Evolutionary conservation across 1,140 invertebrate species (phyloP), one percentile per base, ranked within the genome.

Genomic region (Hycleus cichorii): DNA sequence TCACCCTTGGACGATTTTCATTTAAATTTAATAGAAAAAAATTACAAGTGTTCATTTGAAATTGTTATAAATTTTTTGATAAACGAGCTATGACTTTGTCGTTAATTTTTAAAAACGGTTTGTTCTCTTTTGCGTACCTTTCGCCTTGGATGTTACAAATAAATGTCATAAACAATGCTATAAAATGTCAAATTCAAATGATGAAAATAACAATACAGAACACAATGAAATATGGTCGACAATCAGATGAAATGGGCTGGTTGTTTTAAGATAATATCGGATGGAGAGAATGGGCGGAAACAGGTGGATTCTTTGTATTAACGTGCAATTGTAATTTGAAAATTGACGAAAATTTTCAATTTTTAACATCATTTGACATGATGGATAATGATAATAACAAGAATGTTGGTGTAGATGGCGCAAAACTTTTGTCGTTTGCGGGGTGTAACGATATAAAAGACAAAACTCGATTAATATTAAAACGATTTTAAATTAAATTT

Each of bases 121-220:
- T 18, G 18, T 1, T 18, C 18, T 18, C 18, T 18, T 18, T 18
- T 18, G 18, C 18, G 18, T 2, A 18, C 2, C 1, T 18, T 18
- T 18, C 18, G 18, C 18, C 18, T 18, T 18, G 18, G 18, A 32
- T 32, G 7, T 32, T 32, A 32, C 32, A 32, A 5, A 32, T 32
- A 32, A 32, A 32, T 6, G 18, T 46, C 42, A 46, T 53, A 53
- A 53, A 53, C 45, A 53, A 45, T 11, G 32, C 18, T 32, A 25
- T 11, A 46, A 53, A 45, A 53, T 10, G 51, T 18, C 42, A 53
- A 53, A 53, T 53, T 53, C 51, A 53, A 53, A 46, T 51, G 49
- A 10, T 51, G 5, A 39, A 38, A 49, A 39, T 49, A 49, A 49
- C 40, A 49, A 49, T 39, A 49, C 18, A 49, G 48, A 49, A 49